Evolutionary conservation across 2,888 invertebrate species (phyloP), one percentile per base, ranked within the genome.

Genomic region (Alloscopus bannaensis): DNA sequence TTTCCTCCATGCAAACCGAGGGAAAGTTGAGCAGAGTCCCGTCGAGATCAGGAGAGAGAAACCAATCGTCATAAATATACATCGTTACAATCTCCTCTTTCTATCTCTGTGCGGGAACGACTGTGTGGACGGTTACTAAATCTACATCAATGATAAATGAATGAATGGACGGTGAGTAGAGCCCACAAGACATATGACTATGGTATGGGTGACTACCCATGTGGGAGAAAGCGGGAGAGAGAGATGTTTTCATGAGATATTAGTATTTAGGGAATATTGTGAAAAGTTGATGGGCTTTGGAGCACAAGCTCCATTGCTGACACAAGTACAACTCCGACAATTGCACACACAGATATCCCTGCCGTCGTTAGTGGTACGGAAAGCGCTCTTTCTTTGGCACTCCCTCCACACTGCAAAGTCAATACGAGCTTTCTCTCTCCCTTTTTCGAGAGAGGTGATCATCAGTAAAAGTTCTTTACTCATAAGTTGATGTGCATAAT

Each of bases 211-310:
- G 62, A 76, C 76, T 64, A 57, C 26, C 47, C 76, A 76, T 76
- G 36, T 42, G 70, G 45, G 65, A 68, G 66, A 36, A 18, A 8
- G 47, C 11, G 6, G 36, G 36, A 36, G 59, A 65, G 42, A 59
- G 65, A 29, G 40, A 50, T 81, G 72, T 84, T 68, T 80, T 75
- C 81, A 81, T 82, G 84, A 85, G 81, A 84, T 85, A 84, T 85
- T 84, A 80, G 84, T 73, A 83, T 83, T 84, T 83, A 69, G 85
- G 85, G 85, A 85, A 84, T 85, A 79, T 83, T 79, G 82, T 83
- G 83, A 83, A 82, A 83, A 84, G 84, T 84, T 83, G 83, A 83
- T 81, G 70, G 73, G 85, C 81, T 82, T 81, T 70, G 50, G 57
- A 70, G 64, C 69, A 80, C 40, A 73, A 68, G 59, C 75, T 81